Evolutionary conservation across 2,113 vertebrate species (phyloP), one percentile per base, ranked within the genome.

Genomic region (Lagopus leucura): DNA sequence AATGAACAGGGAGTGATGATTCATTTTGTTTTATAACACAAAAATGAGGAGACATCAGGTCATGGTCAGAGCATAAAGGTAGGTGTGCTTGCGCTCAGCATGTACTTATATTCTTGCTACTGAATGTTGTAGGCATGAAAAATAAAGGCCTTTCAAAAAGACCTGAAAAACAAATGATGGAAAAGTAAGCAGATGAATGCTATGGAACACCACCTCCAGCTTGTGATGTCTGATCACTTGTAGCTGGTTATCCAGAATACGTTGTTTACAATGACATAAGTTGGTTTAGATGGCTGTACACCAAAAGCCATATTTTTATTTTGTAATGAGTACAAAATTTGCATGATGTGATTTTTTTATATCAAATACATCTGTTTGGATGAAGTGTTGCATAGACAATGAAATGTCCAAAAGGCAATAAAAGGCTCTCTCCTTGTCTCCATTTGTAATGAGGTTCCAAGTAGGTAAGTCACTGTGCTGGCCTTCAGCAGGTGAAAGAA

Each of bases 391-490:
- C 63, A 25, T 40, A 5, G 3, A 6, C 19, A 28, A 4, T 8
- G 30, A 27, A 72, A 42, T 14, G 9, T 43, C 8, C 22, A 40
- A 45, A 75, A 47, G 43, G 43, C 21, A 48, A 1, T 45, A 64
- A 57, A 36, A 67, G 38, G 14, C 45, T 78, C 81, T 90, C 6
- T 65, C 75, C 32, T 58, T 3, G 10, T 71, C 25, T 89, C 42
- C 18, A 2, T 54, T 0, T 64, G 0, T 67, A 34, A 28, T 21
- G 61, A 25, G 50, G 70, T 25, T 78, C 1, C 2, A n/a, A 76
- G 11, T 47, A 71, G 32, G 17, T 74, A 36, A 65, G 38, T 72
- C 13, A 9, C 38, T 13, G 8, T 1, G 1, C 1, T 67, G 54
- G 42, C 34, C 65, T 77, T 72, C 64, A 58, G 48, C 11, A 69